Base-by-base conservation (phyloP, 2,797 vertebrate species). In the Trachurus trachurus region DNA sequence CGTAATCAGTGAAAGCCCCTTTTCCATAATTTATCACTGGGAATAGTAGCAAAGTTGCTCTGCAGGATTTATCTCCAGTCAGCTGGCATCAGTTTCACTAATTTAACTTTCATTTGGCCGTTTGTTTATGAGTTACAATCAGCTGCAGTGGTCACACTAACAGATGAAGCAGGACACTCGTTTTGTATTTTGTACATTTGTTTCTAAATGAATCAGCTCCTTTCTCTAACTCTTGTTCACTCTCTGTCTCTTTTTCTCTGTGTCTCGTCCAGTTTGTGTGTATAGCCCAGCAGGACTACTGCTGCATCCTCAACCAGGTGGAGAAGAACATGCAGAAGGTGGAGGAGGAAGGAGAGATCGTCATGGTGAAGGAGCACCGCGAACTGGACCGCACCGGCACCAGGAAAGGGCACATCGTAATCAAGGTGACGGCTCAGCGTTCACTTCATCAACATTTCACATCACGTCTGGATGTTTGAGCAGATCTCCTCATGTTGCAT, bases 281-380 rank as follows among this genome's bases (percentile, higher is more conserved):
- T 85, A 99, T 99, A 91, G 98, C 98, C 40, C 98, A 99, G 95
- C 97, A 96, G 85, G 98, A 99, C 91, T 99, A 99, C 89, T 99
- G 98, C 94, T 98, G 98, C 90, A 99, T 99, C 91, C 97, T 99
- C 81, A 99, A 99, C 90, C 98, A 99, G 92, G 98, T 99, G 75
- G 98, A 99, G 94, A 99, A 99, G 94, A 99, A 99, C 94, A 99
- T 99, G 98, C 98, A 99, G 94, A 99, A 99, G 86, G 98, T 99
- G 1, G 98, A 99, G 89, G 98, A 99, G 84, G 98, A 99, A 89
- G 98, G 98, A 0, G 98, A 99, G 94, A 99, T 99, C 8, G 98
- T 99, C 64, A 99, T 99, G 98, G 98, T 99, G 83, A 99, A 99
- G 91, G 98, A 99, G 34, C 98, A 99, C 85, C 94, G 98, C 2